phyloP scores from a whole-genome alignment of 1,140 invertebrate species.

The Lanistes nyassanus region DNA sequence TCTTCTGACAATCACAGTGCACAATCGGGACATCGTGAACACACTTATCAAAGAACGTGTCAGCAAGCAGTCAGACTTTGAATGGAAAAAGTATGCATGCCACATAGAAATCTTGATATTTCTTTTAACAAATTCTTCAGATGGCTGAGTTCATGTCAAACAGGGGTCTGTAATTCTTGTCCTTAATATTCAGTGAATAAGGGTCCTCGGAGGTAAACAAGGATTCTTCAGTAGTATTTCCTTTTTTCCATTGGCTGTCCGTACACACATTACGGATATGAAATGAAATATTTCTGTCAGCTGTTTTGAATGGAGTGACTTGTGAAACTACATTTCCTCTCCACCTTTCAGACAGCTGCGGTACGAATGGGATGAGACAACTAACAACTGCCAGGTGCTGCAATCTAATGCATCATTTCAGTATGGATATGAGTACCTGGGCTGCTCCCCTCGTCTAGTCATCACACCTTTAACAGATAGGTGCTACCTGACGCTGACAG shows the following conservation, averaged over 20 bases:
- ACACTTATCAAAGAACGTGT: slow-evolving; percentile 74
- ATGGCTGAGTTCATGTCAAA: too few species aligned
- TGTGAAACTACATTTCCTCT: too few species aligned
- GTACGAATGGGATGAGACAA: slow-evolving; percentile 67
- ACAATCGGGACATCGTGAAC: slow-evolving; percentile 82
- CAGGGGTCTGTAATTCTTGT: too few species aligned
- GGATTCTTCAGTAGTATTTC: too few species aligned
- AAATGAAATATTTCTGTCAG: too few species aligned
- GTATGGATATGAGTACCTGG: slow-evolving; percentile 68
- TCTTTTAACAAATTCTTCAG: too few species aligned
- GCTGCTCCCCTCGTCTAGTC: slow-evolving; percentile 66
- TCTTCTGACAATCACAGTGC: slow-evolving; percentile 87
- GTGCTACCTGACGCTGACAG: slow-evolving; percentile 71
- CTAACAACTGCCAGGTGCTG: slow-evolving; percentile 60
- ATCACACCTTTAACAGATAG: slow-evolving; percentile 69
- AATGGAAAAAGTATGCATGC: slow-evolving; percentile 62
- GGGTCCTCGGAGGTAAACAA: too few species aligned
- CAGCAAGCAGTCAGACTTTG: slow-evolving; percentile 61
- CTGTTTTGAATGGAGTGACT: too few species aligned
- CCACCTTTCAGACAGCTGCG: slow-evolving; percentile 62
- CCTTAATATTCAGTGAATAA: too few species aligned
- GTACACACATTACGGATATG: too few species aligned
- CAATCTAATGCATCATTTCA: slow-evolving; percentile 62
- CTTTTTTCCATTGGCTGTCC: too few species aligned
- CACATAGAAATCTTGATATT: too few species aligned